phyloP scores from a whole-genome alignment of 2,888 invertebrate genomes.

The Prenolepis imparis region DNA sequence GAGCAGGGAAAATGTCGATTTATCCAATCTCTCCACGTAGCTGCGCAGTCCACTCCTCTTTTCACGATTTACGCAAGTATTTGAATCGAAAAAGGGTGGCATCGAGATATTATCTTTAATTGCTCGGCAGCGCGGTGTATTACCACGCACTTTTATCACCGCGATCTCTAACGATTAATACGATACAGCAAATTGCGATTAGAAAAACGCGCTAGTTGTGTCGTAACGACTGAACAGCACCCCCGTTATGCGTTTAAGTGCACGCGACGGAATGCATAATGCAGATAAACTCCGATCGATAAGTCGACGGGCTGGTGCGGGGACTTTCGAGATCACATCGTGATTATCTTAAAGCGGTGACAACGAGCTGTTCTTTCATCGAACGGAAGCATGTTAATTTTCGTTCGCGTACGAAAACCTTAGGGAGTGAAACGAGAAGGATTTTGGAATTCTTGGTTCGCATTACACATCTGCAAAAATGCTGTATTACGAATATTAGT shows the following conservation, averaged over 20 bases:
- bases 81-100: slow-evolving; percentile 3
- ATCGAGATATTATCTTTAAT: slow-evolving; percentile 24
- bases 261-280: slow-evolving; percentile 77
- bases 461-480: not conserved
- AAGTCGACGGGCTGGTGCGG: slow-evolving; percentile 33
- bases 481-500: not conserved
- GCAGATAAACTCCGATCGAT: slow-evolving; percentile 64
- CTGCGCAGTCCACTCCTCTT: not conserved
- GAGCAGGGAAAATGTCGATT: not conserved
- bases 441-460: not conserved
- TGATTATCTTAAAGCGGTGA: slow-evolving; percentile 26
- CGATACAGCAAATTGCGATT: slow-evolving; percentile 62
- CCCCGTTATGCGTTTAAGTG: slow-evolving; percentile 69
- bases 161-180: slow-evolving; percentile 40
- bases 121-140: slow-evolving; percentile 11
- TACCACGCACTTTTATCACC: slow-evolving; percentile 4
- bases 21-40: not conserved
- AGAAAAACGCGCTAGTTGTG: slow-evolving; percentile 53
- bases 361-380: slow-evolving; percentile 34
- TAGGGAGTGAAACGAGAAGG: not conserved
- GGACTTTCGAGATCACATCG: not conserved
- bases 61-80: not conserved
- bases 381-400: slow-evolving; percentile 37
- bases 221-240: slow-evolving; percentile 42
- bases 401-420: not conserved